Percentiles rank a stretch among this genome's conserved stretches.
Evolutionary conservation across 2,888 invertebrate species (phyloP).

Genomic region (Trichogramma evanescens): DNA sequence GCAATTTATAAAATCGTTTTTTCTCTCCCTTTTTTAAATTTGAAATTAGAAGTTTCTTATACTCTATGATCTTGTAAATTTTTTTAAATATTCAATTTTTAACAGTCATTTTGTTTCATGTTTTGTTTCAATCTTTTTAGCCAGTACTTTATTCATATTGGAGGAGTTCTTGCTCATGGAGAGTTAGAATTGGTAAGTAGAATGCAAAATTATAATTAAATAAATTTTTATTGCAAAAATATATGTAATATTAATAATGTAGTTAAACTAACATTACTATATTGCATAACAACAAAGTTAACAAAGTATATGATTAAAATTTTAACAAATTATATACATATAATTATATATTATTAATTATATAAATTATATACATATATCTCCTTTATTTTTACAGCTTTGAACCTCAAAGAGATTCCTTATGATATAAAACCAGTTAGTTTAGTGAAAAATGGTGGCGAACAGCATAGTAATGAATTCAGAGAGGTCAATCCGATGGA

Average conservation of each 20-base stretch:
- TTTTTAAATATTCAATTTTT: neutral
- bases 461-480: slow-evolving; percentile 44
- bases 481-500: slow-evolving; percentile 48
- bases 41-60: neutral
- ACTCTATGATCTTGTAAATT: too few species aligned
- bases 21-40: neutral
- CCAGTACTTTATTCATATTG: slow-evolving; percentile 4
- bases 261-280: too few species aligned
- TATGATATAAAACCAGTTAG: slow-evolving; percentile 46
- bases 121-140: slow-evolving; percentile 15
- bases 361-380: neutral
- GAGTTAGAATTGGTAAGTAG: slow-evolving; percentile 10
- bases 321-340: neutral
- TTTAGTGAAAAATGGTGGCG: slow-evolving; percentile 32
- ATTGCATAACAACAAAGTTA: neutral
- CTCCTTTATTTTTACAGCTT: slow-evolving; percentile 29
- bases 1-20: neutral
- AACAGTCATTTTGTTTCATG: neutral
- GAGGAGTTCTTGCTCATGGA: slow-evolving; percentile 10
- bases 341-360: slow-evolving; percentile 18
- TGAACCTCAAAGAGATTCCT: slow-evolving; percentile 44
- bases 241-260: neutral
- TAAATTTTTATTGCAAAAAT: neutral
- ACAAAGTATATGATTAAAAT: neutral
- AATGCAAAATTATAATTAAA: too few species aligned